Percentiles rank a stretch among this genome's conserved stretches.
Evolutionary conservation across 2,113 vertebrate genomes (phyloP).

Genomic region (Apodemus sylvaticus): DNA sequence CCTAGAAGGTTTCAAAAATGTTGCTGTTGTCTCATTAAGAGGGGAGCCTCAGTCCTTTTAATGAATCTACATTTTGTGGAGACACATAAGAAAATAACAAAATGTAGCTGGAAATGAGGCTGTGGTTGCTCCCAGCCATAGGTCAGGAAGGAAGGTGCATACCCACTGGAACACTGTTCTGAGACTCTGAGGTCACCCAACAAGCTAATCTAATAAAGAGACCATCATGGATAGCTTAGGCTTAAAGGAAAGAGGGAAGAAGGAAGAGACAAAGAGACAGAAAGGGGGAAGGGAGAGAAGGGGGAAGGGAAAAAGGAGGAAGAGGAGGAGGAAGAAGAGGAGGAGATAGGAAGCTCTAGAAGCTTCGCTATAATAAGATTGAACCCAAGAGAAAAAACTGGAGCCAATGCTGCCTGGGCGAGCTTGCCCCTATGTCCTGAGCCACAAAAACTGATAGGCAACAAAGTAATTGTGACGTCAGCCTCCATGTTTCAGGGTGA

Average conservation of each 20-base stretch:
- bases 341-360: neutral
- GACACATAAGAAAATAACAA: neutral
- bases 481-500: neutral
- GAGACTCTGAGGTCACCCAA: neutral
- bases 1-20: neutral
- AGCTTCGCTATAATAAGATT: accelerated
- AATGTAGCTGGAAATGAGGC: neutral
- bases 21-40: neutral
- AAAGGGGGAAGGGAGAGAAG: neutral
- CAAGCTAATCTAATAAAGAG: neutral
- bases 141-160: neutral
- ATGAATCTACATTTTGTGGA: neutral
- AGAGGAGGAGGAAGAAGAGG: neutral
- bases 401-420: accelerated
- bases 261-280: neutral
- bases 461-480: neutral
- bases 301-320: neutral
- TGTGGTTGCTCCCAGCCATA: neutral
- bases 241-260: neutral
- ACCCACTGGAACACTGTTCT: neutral
- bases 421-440: neutral
- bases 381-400: accelerated
- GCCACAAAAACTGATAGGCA: neutral
- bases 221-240: neutral
- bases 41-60: neutral